These are phyloP conservation scores for Notothenia coriiceps DNA, from an alignment of 2,113 vertebrate species.

Conservation along the genomic window DNA sequence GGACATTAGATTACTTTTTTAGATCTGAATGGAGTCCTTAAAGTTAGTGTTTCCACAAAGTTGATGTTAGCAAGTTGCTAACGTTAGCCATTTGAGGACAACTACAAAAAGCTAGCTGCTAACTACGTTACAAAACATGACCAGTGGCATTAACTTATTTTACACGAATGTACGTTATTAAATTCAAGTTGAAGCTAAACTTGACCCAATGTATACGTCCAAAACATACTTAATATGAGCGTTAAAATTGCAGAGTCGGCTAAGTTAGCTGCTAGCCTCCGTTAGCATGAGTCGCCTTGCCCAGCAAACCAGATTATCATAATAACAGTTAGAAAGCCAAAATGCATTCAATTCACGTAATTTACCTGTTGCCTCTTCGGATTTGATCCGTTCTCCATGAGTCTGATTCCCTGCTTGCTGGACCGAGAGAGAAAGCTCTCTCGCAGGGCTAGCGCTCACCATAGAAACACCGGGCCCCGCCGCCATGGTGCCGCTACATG, in stretches of 20 bases:
- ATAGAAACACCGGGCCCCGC: conserved; percentile 74
- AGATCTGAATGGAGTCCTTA: not conserved
- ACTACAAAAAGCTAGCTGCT: not conserved
- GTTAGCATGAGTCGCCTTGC: conserved; percentile 37
- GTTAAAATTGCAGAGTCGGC: not conserved
- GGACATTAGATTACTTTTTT: not conserved
- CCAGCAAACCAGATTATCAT: not conserved
- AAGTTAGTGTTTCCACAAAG: conserved; percentile 6
- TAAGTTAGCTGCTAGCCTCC: conserved; percentile 52
- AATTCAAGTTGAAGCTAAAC: not conserved
- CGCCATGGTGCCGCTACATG: conserved; percentile 70
- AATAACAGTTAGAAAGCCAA: not conserved
- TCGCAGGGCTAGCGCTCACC: conserved; percentile 80
- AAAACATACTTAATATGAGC: not conserved
- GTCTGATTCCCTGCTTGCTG: conserved; percentile 59
- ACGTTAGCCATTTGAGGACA: conserved; percentile 12
- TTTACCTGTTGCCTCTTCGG: conserved; percentile 82
- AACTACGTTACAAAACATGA: not conserved
- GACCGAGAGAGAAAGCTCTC: conserved; percentile 71
- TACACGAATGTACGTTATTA: not conserved
- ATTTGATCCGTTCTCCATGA: conserved; percentile 74
- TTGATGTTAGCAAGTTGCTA: conserved; percentile 44
- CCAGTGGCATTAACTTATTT: rapidly evolving
- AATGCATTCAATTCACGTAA: not conserved
- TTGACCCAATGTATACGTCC: not conserved